Evolutionary conservation across 2,113 vertebrate genomes (phyloP), one percentile per base, ranked within the genome.

Genomic region (Suricata suricatta): DNA sequence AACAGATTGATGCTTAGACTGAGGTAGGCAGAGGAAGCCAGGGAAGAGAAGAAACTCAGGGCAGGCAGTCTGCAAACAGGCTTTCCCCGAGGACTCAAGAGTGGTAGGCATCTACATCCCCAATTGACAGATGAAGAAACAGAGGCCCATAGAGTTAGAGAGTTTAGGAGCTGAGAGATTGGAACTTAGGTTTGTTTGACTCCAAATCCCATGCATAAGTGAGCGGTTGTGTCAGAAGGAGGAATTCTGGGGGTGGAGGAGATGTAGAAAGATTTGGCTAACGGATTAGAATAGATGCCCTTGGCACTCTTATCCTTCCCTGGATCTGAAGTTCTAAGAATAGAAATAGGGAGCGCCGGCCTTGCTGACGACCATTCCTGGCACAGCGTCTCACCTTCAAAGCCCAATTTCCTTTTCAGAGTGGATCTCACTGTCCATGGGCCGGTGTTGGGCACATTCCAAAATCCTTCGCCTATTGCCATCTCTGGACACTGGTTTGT

Each of bases 261-360:
- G 68, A 87, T 3, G 5, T 11, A 57, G 23, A 50, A 77, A 57
- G 13, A 74, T 63, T 83, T 29, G 66, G 81, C 52, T 76, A 10
- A 47, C 41, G 41, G 12, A 7, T 69, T 92, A 86, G 64, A 35
- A 74, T 12, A 80, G 44, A 96, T 72, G 52, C 10, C 38, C 44
- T 31, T 33, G 29, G 17, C 66, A 9, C 31, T 21, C 63, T 66
- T 29, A 33, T 35, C 60, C 57, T 82, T 31, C 15, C 38, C 31
- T 71, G 71, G 88, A 44, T 87, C 74, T 72, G 54, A 85, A 82
- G 64, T 79, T 63, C 71, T 23, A 94, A 92, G 57, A 93, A 72
- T 54, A 96, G 90, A 96, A 90, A 33, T 16, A 74, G 47, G 35
- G 33, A 89, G 31, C 0, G 15, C 29, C 60, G 7, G 52, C 21